phyloP scores from a whole-genome alignment of 2,888 invertebrate genomes.

The Leptopilina drosophilae region DNA sequence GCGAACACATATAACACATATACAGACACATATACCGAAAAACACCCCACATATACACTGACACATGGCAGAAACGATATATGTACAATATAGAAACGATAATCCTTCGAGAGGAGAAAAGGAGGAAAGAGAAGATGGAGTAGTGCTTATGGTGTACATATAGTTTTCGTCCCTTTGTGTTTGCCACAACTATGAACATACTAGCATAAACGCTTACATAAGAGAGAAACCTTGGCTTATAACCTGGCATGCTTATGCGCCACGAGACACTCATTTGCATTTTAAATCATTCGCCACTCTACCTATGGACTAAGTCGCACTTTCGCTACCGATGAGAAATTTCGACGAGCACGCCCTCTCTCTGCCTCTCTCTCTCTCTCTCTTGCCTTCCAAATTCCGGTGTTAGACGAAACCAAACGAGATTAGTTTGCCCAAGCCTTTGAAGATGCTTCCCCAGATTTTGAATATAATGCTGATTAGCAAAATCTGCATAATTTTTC shows the following conservation, averaged over 20 bases:
- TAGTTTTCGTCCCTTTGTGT: conserved; percentile 6
- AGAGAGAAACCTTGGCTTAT: conserved; percentile 12
- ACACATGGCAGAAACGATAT: too few species aligned
- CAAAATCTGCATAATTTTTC: conserved; percentile 4
- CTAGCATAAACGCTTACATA: conserved; percentile 21
- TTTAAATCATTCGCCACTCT: conserved; percentile 60
- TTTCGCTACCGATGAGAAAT: conserved; percentile 26
- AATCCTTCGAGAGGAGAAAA: background rate
- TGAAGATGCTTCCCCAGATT: conserved; percentile 2
- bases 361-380: too few species aligned
- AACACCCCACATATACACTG: too few species aligned
- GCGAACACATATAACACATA: too few species aligned
- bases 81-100: background rate
- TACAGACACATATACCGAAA: too few species aligned
- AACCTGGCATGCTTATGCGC: conserved; percentile 45
- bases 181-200: conserved; percentile 10
- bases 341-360: background rate
- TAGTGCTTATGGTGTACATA: background rate
- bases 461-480: conserved; percentile 8
- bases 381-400: background rate
- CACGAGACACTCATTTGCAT: conserved; percentile 69
- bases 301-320: conserved; percentile 36
- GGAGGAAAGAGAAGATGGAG: too few species aligned
- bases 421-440: conserved; percentile 13
- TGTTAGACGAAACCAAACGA: conserved; percentile 3